A percentile compares a stretch with the other conserved stretches of the same genome.
Conservation (phyloP, 2,797 vertebrate genomes). For the Pseudochirops corinnae region DNA sequence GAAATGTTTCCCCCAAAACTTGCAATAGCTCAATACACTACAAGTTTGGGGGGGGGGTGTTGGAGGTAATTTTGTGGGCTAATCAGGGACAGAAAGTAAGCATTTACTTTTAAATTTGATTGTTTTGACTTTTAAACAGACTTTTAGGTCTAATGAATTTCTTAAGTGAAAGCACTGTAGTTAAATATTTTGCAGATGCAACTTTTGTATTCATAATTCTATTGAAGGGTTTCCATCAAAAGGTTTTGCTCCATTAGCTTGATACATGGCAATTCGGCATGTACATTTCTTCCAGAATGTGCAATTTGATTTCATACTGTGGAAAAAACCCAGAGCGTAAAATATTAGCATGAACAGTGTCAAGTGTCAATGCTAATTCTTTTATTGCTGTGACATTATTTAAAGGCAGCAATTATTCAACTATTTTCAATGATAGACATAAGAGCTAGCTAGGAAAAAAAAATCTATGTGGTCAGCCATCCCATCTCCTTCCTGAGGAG, state of each 20-base stretch:
- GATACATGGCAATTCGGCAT: conserved; percentile 59
- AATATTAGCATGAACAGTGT: conserved; percentile 80
- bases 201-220: conserved; percentile 55
- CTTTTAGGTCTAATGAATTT: conserved; percentile 74
- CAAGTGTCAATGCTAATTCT: conserved; percentile 76
- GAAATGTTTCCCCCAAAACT: background rate
- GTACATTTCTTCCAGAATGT: conserved; percentile 73
- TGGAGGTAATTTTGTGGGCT: background rate
- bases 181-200: conserved; percentile 66
- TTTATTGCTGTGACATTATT: conserved; percentile 80
- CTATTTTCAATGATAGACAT: conserved; percentile 75
- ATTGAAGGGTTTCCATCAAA: conserved; percentile 69
- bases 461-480: conserved; percentile 62
- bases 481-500: conserved; percentile 46
- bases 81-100: conserved; percentile 56
- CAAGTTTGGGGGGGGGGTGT: background rate
- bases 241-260: conserved; percentile 68
- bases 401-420: conserved; percentile 75
- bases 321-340: conserved; percentile 71
- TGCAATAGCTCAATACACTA: background rate
- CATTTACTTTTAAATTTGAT: conserved; percentile 70
- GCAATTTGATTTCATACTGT: conserved; percentile 78
- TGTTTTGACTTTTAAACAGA: conserved; percentile 60
- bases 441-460: conserved; percentile 47
- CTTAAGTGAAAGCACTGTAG: conserved; percentile 69